These are phyloP conservation scores for Protonibea diacanthus DNA, from an alignment of 2,797 vertebrate genomes.

Conservation along the genomic window DNA sequence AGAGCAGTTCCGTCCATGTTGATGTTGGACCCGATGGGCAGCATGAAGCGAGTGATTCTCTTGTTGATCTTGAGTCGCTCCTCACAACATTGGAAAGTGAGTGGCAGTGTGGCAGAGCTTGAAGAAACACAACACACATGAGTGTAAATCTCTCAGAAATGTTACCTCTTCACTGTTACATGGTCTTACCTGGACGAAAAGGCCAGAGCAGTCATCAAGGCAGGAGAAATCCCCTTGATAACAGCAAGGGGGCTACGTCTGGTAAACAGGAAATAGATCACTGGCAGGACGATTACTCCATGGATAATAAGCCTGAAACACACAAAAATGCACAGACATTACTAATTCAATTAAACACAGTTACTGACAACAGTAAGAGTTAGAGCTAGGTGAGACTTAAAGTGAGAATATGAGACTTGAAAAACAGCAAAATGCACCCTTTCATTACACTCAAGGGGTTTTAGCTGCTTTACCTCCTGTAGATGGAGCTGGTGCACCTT, in stretches of 20 bases:
- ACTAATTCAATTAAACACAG: background rate
- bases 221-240: background rate
- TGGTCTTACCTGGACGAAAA: conserved; percentile 10
- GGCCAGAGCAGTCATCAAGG: background rate
- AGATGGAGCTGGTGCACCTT: too few relatives aligned
- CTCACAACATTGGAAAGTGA: conserved; percentile 1
- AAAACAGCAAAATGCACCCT: too few relatives aligned
- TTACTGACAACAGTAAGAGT: background rate
- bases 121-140: background rate
- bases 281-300: background rate
- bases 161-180: background rate
- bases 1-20: conserved; percentile 12
- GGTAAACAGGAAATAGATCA: background rate
- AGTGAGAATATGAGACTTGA: too few relatives aligned
- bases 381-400: background rate
- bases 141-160: background rate
- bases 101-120: conserved; percentile 1
- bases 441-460: too few relatives aligned
- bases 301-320: conserved; percentile 23
- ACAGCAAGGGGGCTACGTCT: background rate
- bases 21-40: conserved; percentile 8
- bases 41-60: conserved; percentile 4
- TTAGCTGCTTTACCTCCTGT: too few relatives aligned
- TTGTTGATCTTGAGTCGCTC: background rate
- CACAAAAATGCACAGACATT: background rate